A percentile compares a stretch with the other conserved stretches of the same genome.
Evolutionary conservation across 2,797 vertebrate genomes (phyloP).

Genomic region (Pseudochaenichthys georgianus): DNA sequence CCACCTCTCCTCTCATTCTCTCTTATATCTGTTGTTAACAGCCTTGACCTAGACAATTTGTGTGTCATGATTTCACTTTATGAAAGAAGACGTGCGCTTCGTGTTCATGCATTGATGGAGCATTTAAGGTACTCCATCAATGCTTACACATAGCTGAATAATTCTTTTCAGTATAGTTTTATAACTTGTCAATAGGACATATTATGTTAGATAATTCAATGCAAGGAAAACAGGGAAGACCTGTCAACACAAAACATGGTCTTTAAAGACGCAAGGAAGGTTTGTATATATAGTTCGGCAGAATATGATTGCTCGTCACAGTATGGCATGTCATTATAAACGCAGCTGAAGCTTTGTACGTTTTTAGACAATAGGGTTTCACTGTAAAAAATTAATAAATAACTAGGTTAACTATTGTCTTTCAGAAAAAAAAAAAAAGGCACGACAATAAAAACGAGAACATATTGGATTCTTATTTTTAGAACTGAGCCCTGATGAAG

Average conservation of each 20-base stretch:
- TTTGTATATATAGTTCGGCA: conserved; percentile 21
- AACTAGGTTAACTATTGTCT: conserved; percentile 65
- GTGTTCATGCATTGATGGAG: background rate
- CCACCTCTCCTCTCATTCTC: conserved; percentile 28
- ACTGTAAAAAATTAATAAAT: conserved; percentile 64
- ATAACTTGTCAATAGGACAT: conserved; percentile 47
- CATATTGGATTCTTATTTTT: conserved; percentile 70
- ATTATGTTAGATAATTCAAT: conserved; percentile 45
- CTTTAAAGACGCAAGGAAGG: conserved; percentile 26
- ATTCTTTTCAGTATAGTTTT: conserved; percentile 18
- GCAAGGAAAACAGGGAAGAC: conserved; percentile 20
- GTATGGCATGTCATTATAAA: conserved; percentile 64
- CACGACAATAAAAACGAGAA: conserved; percentile 63
- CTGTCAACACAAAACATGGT: conserved; percentile 19
- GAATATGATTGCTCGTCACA: conserved; percentile 53
- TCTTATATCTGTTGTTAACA: conserved; percentile 28
- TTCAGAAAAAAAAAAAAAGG: conserved; percentile 46
- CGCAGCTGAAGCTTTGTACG: conserved; percentile 55
- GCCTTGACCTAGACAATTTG: conserved; percentile 62
- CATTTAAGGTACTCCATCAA: conserved; percentile 22
- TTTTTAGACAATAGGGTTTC: conserved; percentile 60
- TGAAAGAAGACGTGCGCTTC: conserved; percentile 45
- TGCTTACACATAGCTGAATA: conserved; percentile 1
- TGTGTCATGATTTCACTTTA: conserved; percentile 56
- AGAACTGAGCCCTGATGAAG: conserved; percentile 60